Base-by-base conservation (phyloP, 1,140 invertebrate genomes). In the Drosophila tani region DNA sequence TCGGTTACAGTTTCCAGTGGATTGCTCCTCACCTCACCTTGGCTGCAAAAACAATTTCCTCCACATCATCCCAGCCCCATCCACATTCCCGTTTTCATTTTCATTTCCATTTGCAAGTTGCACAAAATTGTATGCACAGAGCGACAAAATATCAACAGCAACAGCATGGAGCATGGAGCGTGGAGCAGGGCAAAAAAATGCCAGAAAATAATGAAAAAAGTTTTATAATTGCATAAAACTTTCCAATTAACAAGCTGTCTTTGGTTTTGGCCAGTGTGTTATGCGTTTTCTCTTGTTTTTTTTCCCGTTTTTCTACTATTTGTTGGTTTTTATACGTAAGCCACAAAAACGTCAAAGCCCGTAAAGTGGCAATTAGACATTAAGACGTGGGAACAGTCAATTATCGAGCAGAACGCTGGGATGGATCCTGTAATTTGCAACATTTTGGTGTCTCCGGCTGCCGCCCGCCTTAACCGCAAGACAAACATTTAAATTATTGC, bases 181-280 rank as follows among this genome's bases (percentile, higher is more conserved):
- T 15, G 38, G 32, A 41, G 62, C 67, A 55, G 11, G 35, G 29
- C 46, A 43, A 57, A 87, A 84, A 73, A 87, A 83, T 67, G 41
- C 81, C 71, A 74, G 77, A 75, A 68, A 90, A 88, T 88, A 88
- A 88, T 88, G 84, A 88, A 88, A 90, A 88, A 88, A 90, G 68
- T 88, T 88, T 87, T 88, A 90, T 88, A 88, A 88, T 88, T 88
- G 84, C 84, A 88, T 90, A 68, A 81, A 88, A 88, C 84, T 88
- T 88, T 88, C 84, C 84, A 88, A 88, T 88, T 88, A 88, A 88
- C 84, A 88, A 76, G 84, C 84, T 83, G 84, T 82, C 84, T 83
- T 77, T 81, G 84, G 81, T 83, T 77, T 81, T 65, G 55, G 47
- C 40, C 64, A 69, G 75, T 60, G 64, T 77, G 73, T 59, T 59